Evolutionary conservation across 2,113 vertebrate genomes (phyloP).

Genomic region (Gallinago undulata): DNA sequence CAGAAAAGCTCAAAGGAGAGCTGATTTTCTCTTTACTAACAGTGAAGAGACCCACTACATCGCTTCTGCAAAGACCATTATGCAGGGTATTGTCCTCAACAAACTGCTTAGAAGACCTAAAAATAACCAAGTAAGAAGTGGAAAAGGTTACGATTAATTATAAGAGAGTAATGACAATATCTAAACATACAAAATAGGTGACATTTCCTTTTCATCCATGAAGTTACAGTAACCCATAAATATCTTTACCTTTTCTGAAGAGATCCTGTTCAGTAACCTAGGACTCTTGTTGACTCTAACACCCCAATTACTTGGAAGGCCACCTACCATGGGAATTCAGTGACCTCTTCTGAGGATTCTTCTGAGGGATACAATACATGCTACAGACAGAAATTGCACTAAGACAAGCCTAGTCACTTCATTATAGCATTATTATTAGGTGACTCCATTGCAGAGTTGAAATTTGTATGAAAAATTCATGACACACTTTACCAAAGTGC

Average conservation of each 20-base stretch:
- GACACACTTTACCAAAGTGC: background rate
- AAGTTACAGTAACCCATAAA: background rate
- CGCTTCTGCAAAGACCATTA: background rate
- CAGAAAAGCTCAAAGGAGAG: background rate
- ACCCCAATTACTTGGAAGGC: background rate
- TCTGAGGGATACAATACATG: background rate
- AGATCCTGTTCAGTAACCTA: background rate
- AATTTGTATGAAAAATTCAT: background rate
- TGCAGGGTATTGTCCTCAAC: background rate
- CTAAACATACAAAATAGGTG: background rate
- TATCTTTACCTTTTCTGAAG: background rate
- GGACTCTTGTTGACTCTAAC: background rate
- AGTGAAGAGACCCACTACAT: background rate
- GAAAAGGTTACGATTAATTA: background rate
- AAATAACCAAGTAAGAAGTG: background rate
- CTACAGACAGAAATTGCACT: background rate
- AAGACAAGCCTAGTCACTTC: background rate
- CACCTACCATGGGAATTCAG: background rate
- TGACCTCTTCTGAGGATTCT: background rate
- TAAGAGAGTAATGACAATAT: background rate
- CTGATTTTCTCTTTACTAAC: background rate
- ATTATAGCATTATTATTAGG: background rate
- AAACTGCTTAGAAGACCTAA: background rate
- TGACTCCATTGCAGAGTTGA: background rate
- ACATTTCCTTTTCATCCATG: background rate